Base-by-base conservation (phyloP, 2,797 vertebrate species). In the Hoplostethus atlanticus region DNA sequence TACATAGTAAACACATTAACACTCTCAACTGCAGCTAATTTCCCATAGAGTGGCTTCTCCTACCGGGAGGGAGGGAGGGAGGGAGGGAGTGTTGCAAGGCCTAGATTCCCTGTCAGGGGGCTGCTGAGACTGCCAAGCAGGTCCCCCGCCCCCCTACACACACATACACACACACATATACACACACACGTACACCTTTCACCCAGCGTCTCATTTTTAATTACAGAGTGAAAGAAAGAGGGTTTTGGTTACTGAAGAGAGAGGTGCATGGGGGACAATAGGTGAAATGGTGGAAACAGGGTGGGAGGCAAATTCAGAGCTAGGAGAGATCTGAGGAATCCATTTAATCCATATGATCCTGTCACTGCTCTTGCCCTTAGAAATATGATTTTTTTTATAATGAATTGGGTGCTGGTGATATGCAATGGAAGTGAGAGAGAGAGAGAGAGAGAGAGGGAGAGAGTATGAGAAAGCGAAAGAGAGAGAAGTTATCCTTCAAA, bases 401-500 rank as follows among this genome's bases (percentile, higher is more conserved):
- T 74, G 71, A 77, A 70, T 72, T 21, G 64, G 68, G 58, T 58
- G 64, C 52, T 38, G 21, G 59, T 71, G 60, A 65, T 79, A 56
- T 11, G 36, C 53, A 55, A 3, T 53, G 30, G 1, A 17, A 15
- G 53, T 16, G 25, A 7, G 40, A 21, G 15, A 62, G 60, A 48
- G 47, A 31, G 21, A 25, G 71, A 47, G 68, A 6, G 61, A 48
- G 30, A 52, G 34, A 60, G 64, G 38, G 47, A 70, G 67, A 61
- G 52, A 36, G 62, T 13, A 16, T 21, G 61, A 34, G 31, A 52
- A 15, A 46, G 40, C 31, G 52, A 46, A 38, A 55, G 62, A 64
- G 36, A 54, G 54, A 56, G 73, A 81, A 79, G 57, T 64, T 89
- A 83, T 87, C 80, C 84, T 81, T 77, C 83, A 77, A 89, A 93